Evolutionary conservation across 2,113 vertebrate genomes (phyloP), one percentile per base, ranked within the genome.

Genomic region (Daboia siamensis): DNA sequence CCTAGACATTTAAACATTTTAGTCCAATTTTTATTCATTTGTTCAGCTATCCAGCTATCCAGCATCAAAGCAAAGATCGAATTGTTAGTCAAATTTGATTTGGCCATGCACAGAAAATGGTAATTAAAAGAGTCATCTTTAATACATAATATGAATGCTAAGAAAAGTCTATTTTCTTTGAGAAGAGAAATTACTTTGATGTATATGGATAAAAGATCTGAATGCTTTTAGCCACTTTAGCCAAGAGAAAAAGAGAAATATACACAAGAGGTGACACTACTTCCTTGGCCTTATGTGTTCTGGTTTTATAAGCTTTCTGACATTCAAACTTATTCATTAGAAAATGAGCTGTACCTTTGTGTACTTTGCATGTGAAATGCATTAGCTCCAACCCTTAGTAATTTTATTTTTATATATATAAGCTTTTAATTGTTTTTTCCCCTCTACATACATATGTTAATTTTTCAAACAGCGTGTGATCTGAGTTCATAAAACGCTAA

Each of bases 1-100:
- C 74, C 55, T 84, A 12, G 59, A 92, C 91, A 96, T 90, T 95
- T 95, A 93, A 94, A 55, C 93, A 88, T 64, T 80, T 56, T 95
- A 86, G 20, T 93, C 88, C 94, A 93, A 90, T 85, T 93, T 94
- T 26, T 87, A 84, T 92, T 84, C 13, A 48, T 54, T 61, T 51
- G 93, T 94, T 87, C 89, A 87, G 86, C 46, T 86, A 44, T 52
- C 56, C 84, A 64, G 26, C 84, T 4, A 86, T 8, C 21, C 80
- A 93, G 61, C 23, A 87, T 93, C 8, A 85, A 80, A 4, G 9
- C 15, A 92, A 80, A 80, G 87, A 92, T 91, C 61, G 91, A 64
- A 86, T 20, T 54, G 54, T 6, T 48, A 86, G 12, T 87, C 51
- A 13, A 33, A 52, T 87, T 84, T 5, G 0, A 12, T 39, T 61